Percentiles rank a stretch among this genome's conserved stretches.
These are phyloP conservation scores for Adineta ricciae DNA, from an alignment of 2,888 invertebrate genomes.

Conservation along the genomic window DNA sequence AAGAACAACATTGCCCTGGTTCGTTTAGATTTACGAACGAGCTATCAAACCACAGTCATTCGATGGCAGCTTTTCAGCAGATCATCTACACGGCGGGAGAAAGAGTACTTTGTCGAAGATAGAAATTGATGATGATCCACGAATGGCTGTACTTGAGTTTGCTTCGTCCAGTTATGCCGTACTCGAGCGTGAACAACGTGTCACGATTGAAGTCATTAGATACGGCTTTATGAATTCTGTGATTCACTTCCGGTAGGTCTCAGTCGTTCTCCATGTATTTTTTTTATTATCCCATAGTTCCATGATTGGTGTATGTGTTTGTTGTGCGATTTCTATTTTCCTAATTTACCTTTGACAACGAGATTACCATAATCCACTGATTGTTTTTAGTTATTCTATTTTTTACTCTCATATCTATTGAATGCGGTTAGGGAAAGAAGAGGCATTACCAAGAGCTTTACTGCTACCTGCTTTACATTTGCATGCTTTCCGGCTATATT, in stretches of 20 bases:
- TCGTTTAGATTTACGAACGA: conserved; percentile 12
- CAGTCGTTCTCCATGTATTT: not conserved
- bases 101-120: not conserved
- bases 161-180: conserved; percentile 10
- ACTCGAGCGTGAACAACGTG: conserved; percentile 20
- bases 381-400: not conserved
- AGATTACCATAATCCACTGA: not conserved
- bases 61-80: not conserved
- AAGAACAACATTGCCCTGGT: not conserved
- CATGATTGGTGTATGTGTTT: not conserved
- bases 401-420: not conserved
- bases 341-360: not conserved
- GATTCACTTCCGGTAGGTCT: not conserved
- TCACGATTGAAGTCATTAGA: not conserved
- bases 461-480: not conserved
- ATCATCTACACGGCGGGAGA: not conserved
- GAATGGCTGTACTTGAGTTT: not conserved
- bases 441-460: not conserved
- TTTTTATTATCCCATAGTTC: not conserved
- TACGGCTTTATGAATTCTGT: not conserved
- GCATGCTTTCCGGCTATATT: not conserved
- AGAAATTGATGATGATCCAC: not conserved
- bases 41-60: not conserved
- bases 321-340: not conserved
- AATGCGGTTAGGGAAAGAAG: no score